A percentile compares a stretch with the other conserved stretches of the same genome.
Evolutionary conservation across 2,113 vertebrate species (phyloP).

Genomic region (Oreochromis tanganicae): DNA sequence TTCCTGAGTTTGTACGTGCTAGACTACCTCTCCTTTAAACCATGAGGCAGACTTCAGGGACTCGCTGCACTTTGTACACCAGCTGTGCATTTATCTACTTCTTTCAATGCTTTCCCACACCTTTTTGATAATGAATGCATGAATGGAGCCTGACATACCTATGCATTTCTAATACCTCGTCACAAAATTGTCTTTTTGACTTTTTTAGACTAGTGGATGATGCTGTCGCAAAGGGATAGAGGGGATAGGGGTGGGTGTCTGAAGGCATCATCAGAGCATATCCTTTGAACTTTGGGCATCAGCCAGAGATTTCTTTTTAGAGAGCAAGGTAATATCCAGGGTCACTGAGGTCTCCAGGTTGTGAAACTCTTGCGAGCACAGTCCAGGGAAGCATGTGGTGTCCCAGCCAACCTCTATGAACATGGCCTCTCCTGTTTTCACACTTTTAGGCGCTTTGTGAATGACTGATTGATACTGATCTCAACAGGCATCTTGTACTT

Average conservation of each 20-base stretch:
- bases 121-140: neutral
- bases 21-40: neutral
- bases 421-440: neutral
- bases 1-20: neutral
- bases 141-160: neutral
- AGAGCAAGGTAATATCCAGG: neutral
- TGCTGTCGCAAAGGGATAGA: neutral
- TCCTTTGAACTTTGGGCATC: slow-evolving; percentile 1
- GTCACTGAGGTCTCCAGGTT: slow-evolving; percentile 30
- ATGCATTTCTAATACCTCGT: neutral
- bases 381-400: slow-evolving; percentile 38
- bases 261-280: neutral
- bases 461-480: neutral
- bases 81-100: neutral
- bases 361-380: slow-evolving; percentile 54
- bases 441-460: neutral
- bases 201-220: neutral
- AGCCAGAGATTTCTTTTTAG: neutral
- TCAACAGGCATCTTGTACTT: neutral
- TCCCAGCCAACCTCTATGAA: slow-evolving; percentile 1
- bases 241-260: neutral
- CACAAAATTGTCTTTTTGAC: neutral
- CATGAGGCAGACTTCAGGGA: neutral
- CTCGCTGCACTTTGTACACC: neutral
- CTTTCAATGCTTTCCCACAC: neutral